Evolutionary conservation across 2,797 vertebrate species (phyloP), one percentile per base, ranked within the genome.

Genomic region (Gadopsis bispinosus): DNA sequence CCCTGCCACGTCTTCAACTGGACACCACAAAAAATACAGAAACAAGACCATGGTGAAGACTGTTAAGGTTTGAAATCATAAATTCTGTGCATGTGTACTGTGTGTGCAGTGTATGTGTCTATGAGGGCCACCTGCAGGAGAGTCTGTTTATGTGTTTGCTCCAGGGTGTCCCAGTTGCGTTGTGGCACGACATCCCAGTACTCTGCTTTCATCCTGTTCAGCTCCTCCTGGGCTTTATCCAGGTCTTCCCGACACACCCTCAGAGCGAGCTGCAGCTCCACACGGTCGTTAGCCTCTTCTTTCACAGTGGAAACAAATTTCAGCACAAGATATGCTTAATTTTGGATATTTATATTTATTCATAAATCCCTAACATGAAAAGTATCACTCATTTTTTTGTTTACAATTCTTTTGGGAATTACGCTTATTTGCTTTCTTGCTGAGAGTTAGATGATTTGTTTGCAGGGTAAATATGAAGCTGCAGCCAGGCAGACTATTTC

Each of bases 121-220:
- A 0, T 13, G 29, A 64, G 2, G 22, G 13, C 8, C 80, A 97
- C 97, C 96, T 96, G 94, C 47, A 89, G 83, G 19, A 89, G 80
- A 72, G 93, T 92, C 9, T 92, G 87, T 48, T 89, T 89, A 70
- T 95, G 93, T 55, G 79, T 91, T 64, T 91, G 80, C 63, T 96
- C 93, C 74, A 96, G 91, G 4, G 77, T 88, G 62, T 97, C 95
- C 89, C 95, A 97, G 77, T 96, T 89, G 68, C 89, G 93, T 74
- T 92, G 95, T 33, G 96, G 95, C n/a, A 97, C 96, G 0, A 95
- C 95, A 2, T 97, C 96, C 78, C 92, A 93, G 33, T 95, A 96
- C 60, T 96, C 95, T 7, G 95, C 95, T 69, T 91, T 95, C 75
- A 96, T 83, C 22, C 79, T 89, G 69, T 90, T 95, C 59, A 97